A percentile compares a stretch with the other conserved stretches of the same genome.
Evolutionary conservation across 2,888 invertebrate species (phyloP).

Genomic region (Pristionchus exspectatus): DNA sequence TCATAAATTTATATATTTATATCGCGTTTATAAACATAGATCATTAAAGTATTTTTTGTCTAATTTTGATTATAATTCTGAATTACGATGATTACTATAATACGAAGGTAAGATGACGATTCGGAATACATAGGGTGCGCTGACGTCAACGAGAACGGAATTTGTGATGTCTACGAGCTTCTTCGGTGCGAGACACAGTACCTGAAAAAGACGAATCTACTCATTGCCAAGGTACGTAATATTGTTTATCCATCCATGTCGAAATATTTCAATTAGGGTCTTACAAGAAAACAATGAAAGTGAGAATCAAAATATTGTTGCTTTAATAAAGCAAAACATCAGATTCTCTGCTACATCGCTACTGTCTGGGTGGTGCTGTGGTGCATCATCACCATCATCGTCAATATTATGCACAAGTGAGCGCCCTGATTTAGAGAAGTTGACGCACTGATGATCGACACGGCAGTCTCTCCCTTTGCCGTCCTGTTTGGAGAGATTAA

Average conservation of each 20-base stretch:
- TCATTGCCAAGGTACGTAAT: slow-evolving; percentile 16
- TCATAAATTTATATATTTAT: not conserved
- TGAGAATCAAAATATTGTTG: no score
- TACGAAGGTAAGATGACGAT: not conserved
- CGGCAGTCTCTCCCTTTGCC: no score
- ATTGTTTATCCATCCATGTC: no score
- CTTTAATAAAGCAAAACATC: not conserved
- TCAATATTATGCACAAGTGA: slow-evolving; percentile 65
- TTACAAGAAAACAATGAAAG: no score
- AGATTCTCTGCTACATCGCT: slow-evolving; percentile 63
- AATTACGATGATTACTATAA: no score
- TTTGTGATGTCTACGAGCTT: slow-evolving; percentile 42
- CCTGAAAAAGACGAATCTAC: not conserved
- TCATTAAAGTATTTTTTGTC: no score
- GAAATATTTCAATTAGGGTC: no score
- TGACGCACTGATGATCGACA: no score
- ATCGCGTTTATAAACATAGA: no score
- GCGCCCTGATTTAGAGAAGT: no score
- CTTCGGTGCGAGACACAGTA: slow-evolving; percentile 43
- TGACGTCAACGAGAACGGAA: slow-evolving; percentile 30
- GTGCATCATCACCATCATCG: slow-evolving; percentile 65
- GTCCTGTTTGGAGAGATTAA: no score
- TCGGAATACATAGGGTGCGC: not conserved
- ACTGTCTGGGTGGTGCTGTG: slow-evolving; percentile 66
- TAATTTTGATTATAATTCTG: no score